A percentile compares a stretch with the other conserved stretches of the same genome.
Conservation (phyloP, 2,888 invertebrate genomes). For the Embidobia sp. region DNA sequence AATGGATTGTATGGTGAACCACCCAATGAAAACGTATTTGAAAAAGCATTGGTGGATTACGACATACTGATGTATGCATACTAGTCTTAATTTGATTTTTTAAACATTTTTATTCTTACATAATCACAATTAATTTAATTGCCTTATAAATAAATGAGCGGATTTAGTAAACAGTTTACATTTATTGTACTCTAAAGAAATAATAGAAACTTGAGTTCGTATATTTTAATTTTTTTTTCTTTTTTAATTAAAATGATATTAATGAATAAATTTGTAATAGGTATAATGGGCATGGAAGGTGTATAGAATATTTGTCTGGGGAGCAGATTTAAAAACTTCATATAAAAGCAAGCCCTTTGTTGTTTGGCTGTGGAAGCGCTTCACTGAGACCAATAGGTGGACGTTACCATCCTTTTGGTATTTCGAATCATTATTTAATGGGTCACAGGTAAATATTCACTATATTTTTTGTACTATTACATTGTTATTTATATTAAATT, state of each 20-base stretch:
- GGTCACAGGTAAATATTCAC: constrained; percentile 84
- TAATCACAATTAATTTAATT: too few relatives aligned
- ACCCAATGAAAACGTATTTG: constrained; percentile 84
- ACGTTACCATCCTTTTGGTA: constrained; percentile 84
- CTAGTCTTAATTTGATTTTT: not conserved
- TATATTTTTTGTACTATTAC: constrained; percentile 1
- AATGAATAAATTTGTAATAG: constrained; percentile 80
- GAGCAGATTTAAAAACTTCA: constrained; percentile 83
- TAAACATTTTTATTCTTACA: too few relatives aligned
- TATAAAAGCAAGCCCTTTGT: constrained; percentile 83
- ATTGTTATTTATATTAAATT: too few relatives aligned
- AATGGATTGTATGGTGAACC: constrained; percentile 83
- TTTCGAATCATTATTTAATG: constrained; percentile 85
- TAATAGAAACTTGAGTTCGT: too few relatives aligned
- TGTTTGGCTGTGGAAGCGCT: constrained; percentile 89
- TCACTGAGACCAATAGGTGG: constrained; percentile 82
- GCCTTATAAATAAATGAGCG: too few relatives aligned
- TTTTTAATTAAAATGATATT: too few relatives aligned
- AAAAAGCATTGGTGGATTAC: constrained; percentile 83
- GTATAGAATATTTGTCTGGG: constrained; percentile 85
- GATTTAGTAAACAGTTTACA: too few relatives aligned
- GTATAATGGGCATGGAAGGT: constrained; percentile 90
- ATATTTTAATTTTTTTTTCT: too few relatives aligned
- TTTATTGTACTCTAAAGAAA: too few relatives aligned
- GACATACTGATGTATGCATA: constrained; percentile 85